Evolutionary conservation across 2,113 vertebrate genomes (phyloP).

Genomic region (Laticauda laticaudata): DNA sequence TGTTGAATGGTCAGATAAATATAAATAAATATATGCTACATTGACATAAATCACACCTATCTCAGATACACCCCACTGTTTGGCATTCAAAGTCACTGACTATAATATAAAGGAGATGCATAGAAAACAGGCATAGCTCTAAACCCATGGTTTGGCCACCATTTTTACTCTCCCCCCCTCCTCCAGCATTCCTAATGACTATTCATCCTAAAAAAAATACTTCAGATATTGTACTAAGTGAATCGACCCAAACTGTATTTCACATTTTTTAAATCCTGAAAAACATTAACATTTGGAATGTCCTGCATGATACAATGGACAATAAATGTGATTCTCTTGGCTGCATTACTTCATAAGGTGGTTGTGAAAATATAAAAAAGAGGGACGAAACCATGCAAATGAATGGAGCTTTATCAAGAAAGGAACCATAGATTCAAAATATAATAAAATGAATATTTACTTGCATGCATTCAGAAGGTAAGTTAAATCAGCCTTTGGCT

Average conservation of each 20-base stretch:
- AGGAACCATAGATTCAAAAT: not conserved
- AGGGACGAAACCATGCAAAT: not conserved
- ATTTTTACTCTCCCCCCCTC: not conserved
- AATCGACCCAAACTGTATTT: not conserved
- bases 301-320: not conserved
- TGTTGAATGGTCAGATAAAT: not conserved
- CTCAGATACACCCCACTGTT: not conserved
- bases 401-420: no score
- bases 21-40: not conserved
- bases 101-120: not conserved
- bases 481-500: not conserved
- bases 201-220: not conserved
- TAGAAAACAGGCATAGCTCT: not conserved
- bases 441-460: not conserved
- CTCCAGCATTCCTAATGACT: not conserved
- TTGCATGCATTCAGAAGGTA: not conserved
- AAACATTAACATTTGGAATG: not conserved
- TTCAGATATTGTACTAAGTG: not conserved
- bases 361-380: not conserved
- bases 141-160: not conserved
- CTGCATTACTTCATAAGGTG: no score
- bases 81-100: not conserved
- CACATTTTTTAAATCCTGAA: not conserved
- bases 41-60: not conserved
- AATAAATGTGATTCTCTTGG: not conserved